phyloP scores from a whole-genome alignment of 2,113 vertebrate species.

The Hassar affinis region DNA sequence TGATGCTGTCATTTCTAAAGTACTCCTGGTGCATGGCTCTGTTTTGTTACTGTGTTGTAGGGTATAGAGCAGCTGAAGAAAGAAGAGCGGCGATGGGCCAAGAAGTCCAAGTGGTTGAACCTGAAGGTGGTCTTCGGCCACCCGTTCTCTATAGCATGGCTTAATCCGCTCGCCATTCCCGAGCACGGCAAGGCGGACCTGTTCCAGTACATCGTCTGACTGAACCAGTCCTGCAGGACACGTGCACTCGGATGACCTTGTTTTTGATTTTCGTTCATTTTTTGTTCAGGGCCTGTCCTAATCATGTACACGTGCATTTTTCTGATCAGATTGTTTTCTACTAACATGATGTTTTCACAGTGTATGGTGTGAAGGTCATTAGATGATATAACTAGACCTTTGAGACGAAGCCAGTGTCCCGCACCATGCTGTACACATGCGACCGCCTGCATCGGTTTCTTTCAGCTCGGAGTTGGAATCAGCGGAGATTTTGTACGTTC shows the following conservation, averaged over 20 bases:
- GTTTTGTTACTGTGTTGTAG: slow-evolving; percentile 76
- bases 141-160: slow-evolving; percentile 93
- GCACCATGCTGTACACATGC: background rate
- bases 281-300: background rate
- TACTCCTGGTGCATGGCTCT: background rate
- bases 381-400: background rate
- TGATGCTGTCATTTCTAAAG: background rate
- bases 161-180: slow-evolving; percentile 90
- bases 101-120: slow-evolving; percentile 98
- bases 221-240: slow-evolving; percentile 23
- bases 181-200: slow-evolving; percentile 94
- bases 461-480: background rate
- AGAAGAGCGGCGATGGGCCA: slow-evolving; percentile 97
- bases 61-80: slow-evolving; percentile 99
- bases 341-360: background rate
- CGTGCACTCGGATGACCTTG: background rate
- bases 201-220: slow-evolving; percentile 97
- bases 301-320: background rate
- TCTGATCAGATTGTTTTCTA: background rate
- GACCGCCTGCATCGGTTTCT: background rate
- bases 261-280: background rate
- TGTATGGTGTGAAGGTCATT: background rate
- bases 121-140: slow-evolving; percentile 98
- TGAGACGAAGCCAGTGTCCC: background rate
- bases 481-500: background rate